A percentile compares a stretch with the other conserved stretches of the same genome.
Conservation (phyloP, 2,113 vertebrate species). For the Amblyornis subalaris region DNA sequence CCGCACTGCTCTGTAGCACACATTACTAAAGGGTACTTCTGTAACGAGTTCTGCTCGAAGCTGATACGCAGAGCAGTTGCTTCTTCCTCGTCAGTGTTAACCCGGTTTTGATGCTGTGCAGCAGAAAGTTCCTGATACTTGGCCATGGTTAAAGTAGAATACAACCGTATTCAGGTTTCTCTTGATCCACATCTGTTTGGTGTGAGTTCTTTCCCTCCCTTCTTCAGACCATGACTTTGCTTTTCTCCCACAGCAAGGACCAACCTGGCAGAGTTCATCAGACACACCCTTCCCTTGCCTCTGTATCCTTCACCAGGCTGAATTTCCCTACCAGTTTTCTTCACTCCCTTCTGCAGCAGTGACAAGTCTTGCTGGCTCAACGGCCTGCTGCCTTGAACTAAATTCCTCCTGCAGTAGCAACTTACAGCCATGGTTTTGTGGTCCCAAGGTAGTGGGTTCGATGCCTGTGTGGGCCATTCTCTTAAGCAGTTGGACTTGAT, state of each 20-base stretch:
- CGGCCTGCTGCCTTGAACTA: neutral
- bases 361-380: neutral
- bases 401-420: neutral
- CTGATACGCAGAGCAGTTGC: neutral
- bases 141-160: neutral
- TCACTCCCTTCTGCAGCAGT: neutral
- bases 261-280: neutral
- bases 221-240: neutral
- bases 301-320: neutral
- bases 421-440: neutral
- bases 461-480: too few relatives aligned
- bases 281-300: neutral
- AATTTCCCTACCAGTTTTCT: neutral
- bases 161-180: neutral
- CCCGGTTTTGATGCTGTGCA: neutral
- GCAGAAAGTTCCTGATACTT: neutral
- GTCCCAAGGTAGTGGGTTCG: neutral
- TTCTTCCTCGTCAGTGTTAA: neutral
- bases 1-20: fast-evolving
- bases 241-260: neutral
- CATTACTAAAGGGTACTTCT: fast-evolving
- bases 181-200: fast-evolving
- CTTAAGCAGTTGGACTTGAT: too few relatives aligned
- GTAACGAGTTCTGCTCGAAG: neutral
- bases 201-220: fast-evolving